Evolutionary conservation across 2,113 vertebrate species (phyloP), one percentile per base, ranked within the genome.

Genomic region (Ciconia stormi): DNA sequence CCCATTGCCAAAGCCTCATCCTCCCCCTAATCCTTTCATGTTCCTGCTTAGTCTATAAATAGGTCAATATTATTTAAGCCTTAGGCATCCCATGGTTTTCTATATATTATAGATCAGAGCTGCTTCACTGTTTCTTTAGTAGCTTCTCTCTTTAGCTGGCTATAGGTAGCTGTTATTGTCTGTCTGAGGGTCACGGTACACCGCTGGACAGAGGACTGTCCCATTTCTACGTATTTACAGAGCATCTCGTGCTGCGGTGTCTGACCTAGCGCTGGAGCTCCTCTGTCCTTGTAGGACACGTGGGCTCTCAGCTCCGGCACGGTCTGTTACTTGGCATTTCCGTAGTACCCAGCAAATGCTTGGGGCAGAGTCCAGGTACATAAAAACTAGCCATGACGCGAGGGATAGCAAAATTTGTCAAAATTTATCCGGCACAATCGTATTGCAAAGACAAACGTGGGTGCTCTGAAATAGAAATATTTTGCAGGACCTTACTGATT

Each of bases 381-480:
- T 38, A 42, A 56, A 66, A 14, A 13, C 3, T 4, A 20, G 55
- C 40, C 18, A 10, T 20, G 42, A 23, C 1, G 3, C 62, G 42
- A 63, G 71, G 69, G 42, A 47, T 34, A 34, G 87, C 53, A 74
- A 56, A 26, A 61, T 22, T 55, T 22, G 40, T 21, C 56, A 13
- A 9, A 14, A 26, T 36, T 82, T n/a, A 20, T 49, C 19, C 34
- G 80, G 10, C 22, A 20, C 15, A 13, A n/a, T 11, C 0, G 1
- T 20, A 0, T 53, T 59, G 61, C n/a, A 25, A 44, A 70, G 44
- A 36, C 30, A n/a, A 29, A 27, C 1, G 14, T 7, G 53, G 26
- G 10, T 44, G 62, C 65, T 59, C 49, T 53, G 70, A 15, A 40
- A 7, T 9, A 47, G 34, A 26, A 32, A 17, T 4, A 16, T 17